These are phyloP conservation scores for Megalopta genalis DNA, from an alignment of 1,140 invertebrate genomes.

Conservation along the genomic window DNA sequence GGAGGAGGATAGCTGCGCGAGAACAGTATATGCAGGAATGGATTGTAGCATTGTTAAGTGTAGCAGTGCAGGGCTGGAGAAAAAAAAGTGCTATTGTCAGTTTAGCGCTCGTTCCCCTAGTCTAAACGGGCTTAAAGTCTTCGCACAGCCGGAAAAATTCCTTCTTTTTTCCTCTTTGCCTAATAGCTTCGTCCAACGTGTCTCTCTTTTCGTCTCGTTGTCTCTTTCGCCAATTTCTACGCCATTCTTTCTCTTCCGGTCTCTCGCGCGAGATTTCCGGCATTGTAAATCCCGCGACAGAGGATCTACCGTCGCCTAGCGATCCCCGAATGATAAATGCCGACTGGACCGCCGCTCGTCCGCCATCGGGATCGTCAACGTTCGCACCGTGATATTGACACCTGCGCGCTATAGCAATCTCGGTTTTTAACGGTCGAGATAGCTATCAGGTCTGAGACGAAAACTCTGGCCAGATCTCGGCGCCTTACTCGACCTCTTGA, in stretches of 20 bases:
- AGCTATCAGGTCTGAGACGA: too few species aligned
- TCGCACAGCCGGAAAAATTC: conserved; percentile 47
- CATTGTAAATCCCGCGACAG: conserved; percentile 25
- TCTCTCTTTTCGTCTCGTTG: conserved; percentile 19
- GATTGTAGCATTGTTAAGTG: conserved; percentile 68
- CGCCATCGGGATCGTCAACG: not conserved
- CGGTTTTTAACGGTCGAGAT: too few species aligned
- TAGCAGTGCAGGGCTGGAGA: conserved; percentile 56
- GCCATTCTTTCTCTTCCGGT: conserved; percentile 23
- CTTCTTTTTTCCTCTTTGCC: conserved; percentile 47
- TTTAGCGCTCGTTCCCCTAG: conserved; percentile 65
- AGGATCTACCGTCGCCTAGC: conserved; percentile 4
- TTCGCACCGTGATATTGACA: not conserved
- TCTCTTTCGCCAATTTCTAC: conserved; percentile 12
- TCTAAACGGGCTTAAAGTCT: conserved; percentile 41
- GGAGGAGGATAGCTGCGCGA: not conserved
- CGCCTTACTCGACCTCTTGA: too few species aligned
- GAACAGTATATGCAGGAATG: conserved; percentile 31
- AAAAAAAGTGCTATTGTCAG: conserved; percentile 72
- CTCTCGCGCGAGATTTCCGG: conserved; percentile 36
- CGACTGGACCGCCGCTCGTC: not conserved
- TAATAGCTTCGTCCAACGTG: conserved; percentile 30
- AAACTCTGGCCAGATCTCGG: too few species aligned
- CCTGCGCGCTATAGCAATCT: too few species aligned
- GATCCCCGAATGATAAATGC: not conserved